Conservation (phyloP, 1,140 invertebrate species). For the Psilanteris sp. region DNA sequence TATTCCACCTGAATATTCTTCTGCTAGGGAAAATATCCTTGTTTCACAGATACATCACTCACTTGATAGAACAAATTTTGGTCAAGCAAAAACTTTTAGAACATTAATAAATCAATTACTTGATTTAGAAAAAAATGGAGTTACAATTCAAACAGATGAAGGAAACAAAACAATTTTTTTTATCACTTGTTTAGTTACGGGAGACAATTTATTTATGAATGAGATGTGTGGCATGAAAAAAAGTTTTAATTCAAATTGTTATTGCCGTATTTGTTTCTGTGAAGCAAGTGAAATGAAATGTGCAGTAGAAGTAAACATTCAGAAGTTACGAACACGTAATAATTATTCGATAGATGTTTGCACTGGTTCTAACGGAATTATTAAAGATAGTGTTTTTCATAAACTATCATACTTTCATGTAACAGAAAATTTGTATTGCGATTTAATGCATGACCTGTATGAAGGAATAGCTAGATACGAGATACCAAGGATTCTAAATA, state of each 20-base stretch:
- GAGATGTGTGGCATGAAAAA: constrained; percentile 1
- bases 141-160: too few relatives aligned
- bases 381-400: constrained; percentile 40
- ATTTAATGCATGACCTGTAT: too few relatives aligned
- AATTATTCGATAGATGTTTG: constrained; percentile 5
- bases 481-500: too few relatives aligned
- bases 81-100: constrained; percentile 7
- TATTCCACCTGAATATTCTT: constrained; percentile 64
- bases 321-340: constrained; percentile 2
- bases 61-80: constrained; percentile 12
- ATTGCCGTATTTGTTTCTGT: constrained; percentile 17
- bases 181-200: too few relatives aligned
- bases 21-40: constrained; percentile 66
- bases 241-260: constrained; percentile 13
- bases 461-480: too few relatives aligned
- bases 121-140: not conserved
- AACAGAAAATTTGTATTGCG: constrained; percentile 43
- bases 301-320: not conserved
- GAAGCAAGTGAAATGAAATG: constrained; percentile 4
- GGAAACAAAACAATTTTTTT: too few relatives aligned
- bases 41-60: constrained; percentile 57
- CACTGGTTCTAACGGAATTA: constrained; percentile 16
- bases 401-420: constrained; percentile 38
- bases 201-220: constrained; percentile 15
- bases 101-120: constrained; percentile 46